Evolutionary conservation across 2,888 invertebrate genomes (phyloP).

Genomic region (Leptopterna dolabrata): DNA sequence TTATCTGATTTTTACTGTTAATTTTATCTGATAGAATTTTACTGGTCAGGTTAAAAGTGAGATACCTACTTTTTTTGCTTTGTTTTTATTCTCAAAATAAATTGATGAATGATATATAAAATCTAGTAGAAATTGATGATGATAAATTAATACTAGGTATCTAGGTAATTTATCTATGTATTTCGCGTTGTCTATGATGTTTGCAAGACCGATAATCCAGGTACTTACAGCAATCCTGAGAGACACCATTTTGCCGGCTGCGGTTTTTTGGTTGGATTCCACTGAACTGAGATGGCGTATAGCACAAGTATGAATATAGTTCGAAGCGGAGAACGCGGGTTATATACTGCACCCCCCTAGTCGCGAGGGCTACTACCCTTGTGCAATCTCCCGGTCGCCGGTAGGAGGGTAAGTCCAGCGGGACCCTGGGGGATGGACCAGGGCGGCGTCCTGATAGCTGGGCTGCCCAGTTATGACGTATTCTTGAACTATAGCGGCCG

Average conservation of each 20-base stretch:
- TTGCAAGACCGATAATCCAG: background rate
- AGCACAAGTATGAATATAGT: background rate
- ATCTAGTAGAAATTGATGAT: no score
- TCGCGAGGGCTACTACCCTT: background rate
- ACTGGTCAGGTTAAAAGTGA: no score
- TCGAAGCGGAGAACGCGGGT: constrained; percentile 16
- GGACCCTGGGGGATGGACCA: background rate
- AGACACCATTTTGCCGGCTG: constrained; percentile 26
- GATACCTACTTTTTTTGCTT: no score
- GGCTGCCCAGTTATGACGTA: no score
- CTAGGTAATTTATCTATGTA: no score
- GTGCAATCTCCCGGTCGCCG: background rate
- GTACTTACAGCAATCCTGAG: constrained; percentile 28
- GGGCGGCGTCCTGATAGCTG: background rate
- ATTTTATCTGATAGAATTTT: no score
- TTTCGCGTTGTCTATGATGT: background rate
- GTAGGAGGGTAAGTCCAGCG: background rate
- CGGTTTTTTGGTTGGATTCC: background rate
- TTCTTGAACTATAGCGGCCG: no score
- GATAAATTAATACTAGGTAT: no score
- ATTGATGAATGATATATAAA: no score
- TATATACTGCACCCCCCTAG: constrained; percentile 28
- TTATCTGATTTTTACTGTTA: no score
- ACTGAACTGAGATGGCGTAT: background rate
- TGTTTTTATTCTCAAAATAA: no score